These are phyloP conservation scores for Drosophila kanekoi DNA, from an alignment of 2,888 invertebrate genomes.

Conservation along the genomic window DNA sequence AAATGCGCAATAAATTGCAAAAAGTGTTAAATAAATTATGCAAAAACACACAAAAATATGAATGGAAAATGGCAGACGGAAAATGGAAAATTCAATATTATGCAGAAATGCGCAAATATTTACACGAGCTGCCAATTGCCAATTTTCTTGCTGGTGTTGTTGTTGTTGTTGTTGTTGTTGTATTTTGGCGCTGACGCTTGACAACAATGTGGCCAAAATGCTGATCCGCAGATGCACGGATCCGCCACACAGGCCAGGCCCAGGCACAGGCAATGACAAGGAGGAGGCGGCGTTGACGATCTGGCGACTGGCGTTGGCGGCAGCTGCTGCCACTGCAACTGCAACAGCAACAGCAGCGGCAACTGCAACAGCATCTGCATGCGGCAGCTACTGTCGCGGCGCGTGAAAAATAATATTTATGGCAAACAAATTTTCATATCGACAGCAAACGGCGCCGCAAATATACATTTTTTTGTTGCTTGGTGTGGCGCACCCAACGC, in stretches of 20 bases:
- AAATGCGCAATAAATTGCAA: conserved; percentile 29
- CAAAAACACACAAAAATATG: background rate
- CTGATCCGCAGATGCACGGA: conserved; percentile 15
- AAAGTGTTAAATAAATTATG: conserved; percentile 19
- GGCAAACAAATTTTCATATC: conserved; percentile 80
- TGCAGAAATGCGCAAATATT: conserved; percentile 29
- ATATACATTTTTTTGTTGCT: conserved; percentile 5
- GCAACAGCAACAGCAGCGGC: conserved; percentile 1
- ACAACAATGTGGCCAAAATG: conserved; percentile 36
- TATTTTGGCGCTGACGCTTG: conserved; percentile 26
- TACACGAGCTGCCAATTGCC: conserved; percentile 19
- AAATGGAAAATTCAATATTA: conserved; percentile 17
- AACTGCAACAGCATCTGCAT: conserved; percentile 10
- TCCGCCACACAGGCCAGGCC: background rate
- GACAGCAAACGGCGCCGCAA: conserved; percentile 61
- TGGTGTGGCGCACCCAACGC: conserved; percentile 50
- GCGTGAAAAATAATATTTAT: conserved; percentile 78
- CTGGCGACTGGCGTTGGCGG: conserved; percentile 54
- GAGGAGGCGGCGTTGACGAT: conserved; percentile 25
- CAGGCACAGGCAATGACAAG: background rate
- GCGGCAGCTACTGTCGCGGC: conserved; percentile 66
- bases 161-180: background rate
- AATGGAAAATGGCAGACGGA: conserved; percentile 5
- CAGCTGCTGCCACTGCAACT: conserved; percentile 20
- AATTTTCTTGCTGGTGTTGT: background rate